Conservation (phyloP, 2,797 vertebrate genomes). For the Lerista edwardsae region DNA sequence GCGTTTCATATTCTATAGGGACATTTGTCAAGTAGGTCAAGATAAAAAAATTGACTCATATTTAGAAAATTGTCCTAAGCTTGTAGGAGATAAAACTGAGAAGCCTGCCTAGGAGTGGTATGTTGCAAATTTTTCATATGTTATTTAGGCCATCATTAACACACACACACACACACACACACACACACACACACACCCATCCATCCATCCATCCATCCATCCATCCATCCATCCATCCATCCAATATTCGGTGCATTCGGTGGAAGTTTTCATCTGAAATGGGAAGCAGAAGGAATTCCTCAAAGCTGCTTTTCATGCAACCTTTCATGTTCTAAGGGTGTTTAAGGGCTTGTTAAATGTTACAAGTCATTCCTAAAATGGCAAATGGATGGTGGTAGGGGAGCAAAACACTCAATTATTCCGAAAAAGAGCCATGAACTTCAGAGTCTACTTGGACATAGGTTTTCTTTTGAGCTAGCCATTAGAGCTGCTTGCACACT, state of each 20-base stretch:
- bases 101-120: neutral
- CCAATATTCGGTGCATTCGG: neutral
- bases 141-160: conserved; percentile 20
- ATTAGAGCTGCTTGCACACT: no score
- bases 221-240: no score
- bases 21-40: conserved; percentile 7
- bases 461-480: neutral
- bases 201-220: no score
- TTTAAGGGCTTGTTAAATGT: neutral
- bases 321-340: neutral
- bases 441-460: neutral
- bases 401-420: neutral
- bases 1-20: neutral
- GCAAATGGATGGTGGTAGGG: neutral
- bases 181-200: no score
- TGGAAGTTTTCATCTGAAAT: conserved; percentile 1
- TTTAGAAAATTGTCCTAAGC: neutral
- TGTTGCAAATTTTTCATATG: neutral
- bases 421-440: neutral
- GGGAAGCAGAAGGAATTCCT: neutral
- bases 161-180: neutral
- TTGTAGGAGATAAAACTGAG: conserved; percentile 2
- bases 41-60: conserved; percentile 17
- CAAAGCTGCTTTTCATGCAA: neutral
- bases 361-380: neutral